A percentile compares a stretch with the other conserved stretches of the same genome.
These are phyloP conservation scores for Odobenus rosmarus DNA, from an alignment of 2,113 vertebrate genomes.

Conservation along the genomic window DNA sequence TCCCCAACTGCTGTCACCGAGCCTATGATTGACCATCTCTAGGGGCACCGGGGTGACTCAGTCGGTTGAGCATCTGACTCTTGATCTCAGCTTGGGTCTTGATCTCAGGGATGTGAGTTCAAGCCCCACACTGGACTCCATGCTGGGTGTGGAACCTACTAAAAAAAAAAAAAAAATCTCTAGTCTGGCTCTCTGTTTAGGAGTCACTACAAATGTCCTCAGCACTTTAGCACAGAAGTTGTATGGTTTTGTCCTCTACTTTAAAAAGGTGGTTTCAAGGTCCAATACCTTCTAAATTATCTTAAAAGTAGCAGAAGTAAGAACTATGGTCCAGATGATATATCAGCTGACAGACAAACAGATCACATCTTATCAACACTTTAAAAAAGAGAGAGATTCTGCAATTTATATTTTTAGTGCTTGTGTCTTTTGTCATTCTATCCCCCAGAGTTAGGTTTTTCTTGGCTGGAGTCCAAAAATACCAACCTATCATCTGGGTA, in stretches of 20 bases:
- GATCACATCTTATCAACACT: conserved; percentile 41
- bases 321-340: conserved; percentile 1
- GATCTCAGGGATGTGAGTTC: neutral
- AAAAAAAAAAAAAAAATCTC: too few species aligned
- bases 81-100: neutral
- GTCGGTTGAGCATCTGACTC: neutral
- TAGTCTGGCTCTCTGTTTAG: conserved; percentile 17
- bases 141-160: neutral
- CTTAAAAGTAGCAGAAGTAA: conserved; percentile 26
- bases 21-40: conserved; percentile 37
- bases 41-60: neutral
- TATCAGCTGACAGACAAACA: conserved; percentile 35
- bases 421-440: conserved; percentile 53
- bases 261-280: conserved; percentile 45
- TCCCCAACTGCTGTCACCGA: conserved; percentile 36
- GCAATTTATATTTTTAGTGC: conserved; percentile 40
- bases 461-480: conserved; percentile 57
- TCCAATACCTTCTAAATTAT: conserved; percentile 4
- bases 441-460: conserved; percentile 42
- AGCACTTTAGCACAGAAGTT: conserved; percentile 18
- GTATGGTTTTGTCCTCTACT: conserved; percentile 35
- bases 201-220: conserved; percentile 1
- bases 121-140: neutral
- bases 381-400: neutral
- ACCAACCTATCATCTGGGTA: conserved; percentile 37